Conservation (phyloP, 2,797 vertebrate genomes). For the Dryobates pubescens region DNA sequence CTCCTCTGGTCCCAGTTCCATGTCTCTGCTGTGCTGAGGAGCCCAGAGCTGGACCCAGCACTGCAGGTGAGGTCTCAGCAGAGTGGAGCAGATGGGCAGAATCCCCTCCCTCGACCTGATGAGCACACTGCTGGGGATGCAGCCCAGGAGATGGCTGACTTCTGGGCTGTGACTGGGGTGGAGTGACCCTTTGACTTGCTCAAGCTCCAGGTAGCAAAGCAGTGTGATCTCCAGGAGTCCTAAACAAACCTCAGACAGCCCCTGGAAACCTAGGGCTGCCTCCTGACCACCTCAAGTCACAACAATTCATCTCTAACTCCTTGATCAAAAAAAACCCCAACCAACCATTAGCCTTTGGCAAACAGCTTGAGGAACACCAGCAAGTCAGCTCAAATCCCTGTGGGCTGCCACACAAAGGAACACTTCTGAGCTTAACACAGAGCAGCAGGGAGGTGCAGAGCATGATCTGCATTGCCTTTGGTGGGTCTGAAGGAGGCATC, state of each 20-base stretch:
- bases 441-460: background rate
- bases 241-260: no score
- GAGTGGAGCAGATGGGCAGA: no score
- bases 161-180: no score
- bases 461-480: accelerated
- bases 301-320: background rate
- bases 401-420: background rate
- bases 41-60: no score
- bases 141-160: no score
- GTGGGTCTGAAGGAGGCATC: background rate
- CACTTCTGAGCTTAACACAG: background rate
- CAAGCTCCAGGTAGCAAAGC: background rate
- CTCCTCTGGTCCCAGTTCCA: no score
- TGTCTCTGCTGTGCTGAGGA: no score
- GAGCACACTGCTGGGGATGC: no score
- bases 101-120: no score
- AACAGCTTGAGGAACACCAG: background rate
- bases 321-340: background rate
- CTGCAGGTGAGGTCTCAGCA: no score
- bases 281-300: background rate
- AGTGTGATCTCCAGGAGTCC: background rate
- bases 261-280: background rate
- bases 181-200: background rate
- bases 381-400: background rate
- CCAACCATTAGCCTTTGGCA: background rate